Evolutionary conservation across 2,888 invertebrate genomes (phyloP).

Genomic region (Carcina quercana): DNA sequence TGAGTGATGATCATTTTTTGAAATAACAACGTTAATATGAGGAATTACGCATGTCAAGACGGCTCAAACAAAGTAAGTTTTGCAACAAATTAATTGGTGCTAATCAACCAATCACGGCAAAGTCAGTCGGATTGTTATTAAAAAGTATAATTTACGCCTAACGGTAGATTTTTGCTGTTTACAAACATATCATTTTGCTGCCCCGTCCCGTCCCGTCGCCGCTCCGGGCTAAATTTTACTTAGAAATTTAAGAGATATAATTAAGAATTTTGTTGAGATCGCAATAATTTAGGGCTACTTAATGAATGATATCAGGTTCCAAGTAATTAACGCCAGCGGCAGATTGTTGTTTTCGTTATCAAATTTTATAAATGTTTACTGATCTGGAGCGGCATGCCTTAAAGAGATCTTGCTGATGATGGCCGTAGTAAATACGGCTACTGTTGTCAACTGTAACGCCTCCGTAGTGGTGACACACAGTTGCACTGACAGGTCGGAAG

Average conservation of each 20-base stretch:
- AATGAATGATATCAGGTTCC: conserved; percentile 72
- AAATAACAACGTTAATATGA: no score
- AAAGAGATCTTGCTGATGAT: no score
- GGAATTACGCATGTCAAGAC: no score
- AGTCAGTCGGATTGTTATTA: conserved; percentile 31
- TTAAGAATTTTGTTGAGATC: conserved; percentile 70
- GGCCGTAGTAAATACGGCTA: no score
- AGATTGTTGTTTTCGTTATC: conserved; percentile 55
- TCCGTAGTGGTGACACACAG: no score
- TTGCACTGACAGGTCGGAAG: no score
- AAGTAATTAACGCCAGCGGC: conserved; percentile 66
- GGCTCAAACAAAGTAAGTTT: no score
- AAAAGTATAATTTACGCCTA: conserved; percentile 54
- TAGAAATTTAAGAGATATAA: conserved; percentile 74
- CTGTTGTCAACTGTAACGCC: no score
- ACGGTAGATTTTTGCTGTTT: conserved; percentile 63
- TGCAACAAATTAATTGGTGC: conserved; percentile 15
- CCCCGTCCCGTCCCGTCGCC: conserved; percentile 48
- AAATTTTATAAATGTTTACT: conserved; percentile 21
- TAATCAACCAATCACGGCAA: conserved; percentile 27
- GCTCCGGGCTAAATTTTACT: conserved; percentile 68
- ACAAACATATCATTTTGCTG: conserved; percentile 72
- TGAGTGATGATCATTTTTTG: no score
- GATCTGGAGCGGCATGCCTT: no score
- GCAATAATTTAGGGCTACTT: conserved; percentile 70